Percentiles rank a stretch among this genome's conserved stretches.
phyloP scores from a whole-genome alignment of 2,113 vertebrate genomes.

The Syrrhaptes paradoxus region DNA sequence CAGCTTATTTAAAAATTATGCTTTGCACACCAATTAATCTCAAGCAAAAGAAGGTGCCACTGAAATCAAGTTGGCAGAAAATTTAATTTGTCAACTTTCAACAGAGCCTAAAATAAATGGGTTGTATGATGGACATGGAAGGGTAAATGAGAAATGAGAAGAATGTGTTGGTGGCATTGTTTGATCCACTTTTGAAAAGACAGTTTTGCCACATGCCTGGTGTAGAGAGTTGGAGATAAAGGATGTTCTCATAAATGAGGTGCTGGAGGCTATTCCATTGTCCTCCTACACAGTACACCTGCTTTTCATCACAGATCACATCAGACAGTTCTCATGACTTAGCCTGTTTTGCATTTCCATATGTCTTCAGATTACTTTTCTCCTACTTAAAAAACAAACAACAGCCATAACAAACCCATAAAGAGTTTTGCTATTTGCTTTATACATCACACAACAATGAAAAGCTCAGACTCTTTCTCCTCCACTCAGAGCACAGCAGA shows the following conservation, averaged over 20 bases:
- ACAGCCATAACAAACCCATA: background rate
- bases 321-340: background rate
- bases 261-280: background rate
- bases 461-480: background rate
- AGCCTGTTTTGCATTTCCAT: conserved; percentile 12
- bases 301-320: conserved; percentile 14
- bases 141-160: background rate
- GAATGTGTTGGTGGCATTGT: background rate
- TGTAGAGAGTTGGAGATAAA: background rate
- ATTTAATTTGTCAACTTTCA: background rate
- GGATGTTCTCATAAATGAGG: conserved; percentile 15
- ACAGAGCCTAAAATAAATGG: background rate
- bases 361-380: conserved; percentile 16
- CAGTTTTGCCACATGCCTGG: background rate
- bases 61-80: conserved; percentile 22
- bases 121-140: background rate
- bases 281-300: conserved; percentile 22
- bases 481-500: background rate
- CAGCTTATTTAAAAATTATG: background rate
- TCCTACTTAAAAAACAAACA: conserved; percentile 17
- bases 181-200: conserved; percentile 9
- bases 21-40: background rate
- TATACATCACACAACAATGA: background rate
- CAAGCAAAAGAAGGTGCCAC: background rate
- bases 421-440: background rate